Conservation (phyloP, 1,140 invertebrate genomes). For the Drosophila nasuta region DNA sequence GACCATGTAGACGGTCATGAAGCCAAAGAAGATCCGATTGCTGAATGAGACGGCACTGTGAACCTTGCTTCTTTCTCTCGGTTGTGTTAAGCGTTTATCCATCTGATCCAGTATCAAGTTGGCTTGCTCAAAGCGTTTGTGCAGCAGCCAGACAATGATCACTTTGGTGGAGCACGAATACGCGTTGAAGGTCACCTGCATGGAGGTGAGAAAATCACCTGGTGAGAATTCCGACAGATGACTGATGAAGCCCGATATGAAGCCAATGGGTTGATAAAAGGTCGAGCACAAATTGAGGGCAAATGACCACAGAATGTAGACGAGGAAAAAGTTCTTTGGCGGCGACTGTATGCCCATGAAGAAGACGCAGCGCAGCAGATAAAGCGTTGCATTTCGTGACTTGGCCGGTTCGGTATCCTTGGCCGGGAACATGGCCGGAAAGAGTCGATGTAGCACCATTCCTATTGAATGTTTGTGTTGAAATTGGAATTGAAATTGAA, state of each 20-base stretch:
- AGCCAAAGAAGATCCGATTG: conserved; percentile 69
- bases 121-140: conserved; percentile 58
- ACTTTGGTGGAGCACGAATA: conserved; percentile 70
- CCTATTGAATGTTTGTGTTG: neutral
- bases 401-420: conserved; percentile 29
- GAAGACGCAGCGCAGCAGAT: conserved; percentile 65
- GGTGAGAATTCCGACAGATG: conserved; percentile 66
- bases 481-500: neutral
- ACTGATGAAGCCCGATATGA: conserved; percentile 58
- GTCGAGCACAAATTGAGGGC: conserved; percentile 61
- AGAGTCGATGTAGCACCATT: conserved; percentile 51
- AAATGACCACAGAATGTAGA: conserved; percentile 61
- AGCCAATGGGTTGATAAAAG: conserved; percentile 69
- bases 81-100: conserved; percentile 46
- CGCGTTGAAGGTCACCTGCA: conserved; percentile 70
- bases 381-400: conserved; percentile 58
- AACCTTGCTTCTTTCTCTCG: conserved; percentile 39
- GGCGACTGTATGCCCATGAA: conserved; percentile 63
- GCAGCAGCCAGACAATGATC: conserved; percentile 62
- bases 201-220: conserved; percentile 67
- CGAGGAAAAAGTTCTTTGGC: conserved; percentile 47
- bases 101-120: conserved; percentile 58
- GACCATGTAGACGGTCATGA: conserved; percentile 64
- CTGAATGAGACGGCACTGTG: conserved; percentile 53
- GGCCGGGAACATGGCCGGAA: conserved; percentile 52